A percentile compares a stretch with the other conserved stretches of the same genome.
Conservation (phyloP, 2,888 invertebrate species). For the Napeogenes inachia region DNA sequence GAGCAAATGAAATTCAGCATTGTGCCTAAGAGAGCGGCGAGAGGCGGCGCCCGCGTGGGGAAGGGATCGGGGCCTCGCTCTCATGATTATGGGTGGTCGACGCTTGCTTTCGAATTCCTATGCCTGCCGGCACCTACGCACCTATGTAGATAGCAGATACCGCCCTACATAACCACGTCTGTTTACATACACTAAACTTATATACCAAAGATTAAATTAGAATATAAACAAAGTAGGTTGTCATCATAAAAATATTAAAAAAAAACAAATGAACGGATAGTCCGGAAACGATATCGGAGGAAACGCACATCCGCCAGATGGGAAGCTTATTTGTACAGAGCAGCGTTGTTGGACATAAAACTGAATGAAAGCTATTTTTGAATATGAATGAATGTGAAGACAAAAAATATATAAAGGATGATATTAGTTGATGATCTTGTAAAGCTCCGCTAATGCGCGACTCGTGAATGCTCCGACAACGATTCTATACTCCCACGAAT, state of each 20-base stretch:
- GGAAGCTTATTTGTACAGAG: constrained; percentile 44
- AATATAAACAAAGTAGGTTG: constrained; percentile 52
- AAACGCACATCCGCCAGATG: constrained; percentile 76
- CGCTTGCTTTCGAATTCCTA: constrained; percentile 76
- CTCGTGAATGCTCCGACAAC: too few relatives aligned
- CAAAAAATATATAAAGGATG: constrained; percentile 9
- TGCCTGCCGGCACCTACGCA: constrained; percentile 73
- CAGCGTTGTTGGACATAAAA: constrained; percentile 27
- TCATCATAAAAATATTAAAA: constrained; percentile 54
- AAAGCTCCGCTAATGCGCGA: constrained; percentile 29
- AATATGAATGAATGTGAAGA: constrained; percentile 26
- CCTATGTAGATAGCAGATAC: constrained; percentile 36
- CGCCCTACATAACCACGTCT: constrained; percentile 10
- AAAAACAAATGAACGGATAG: constrained; percentile 65
- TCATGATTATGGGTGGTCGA: constrained; percentile 76
- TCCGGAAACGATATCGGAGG: constrained; percentile 70
- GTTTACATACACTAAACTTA: constrained; percentile 11
- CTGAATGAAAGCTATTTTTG: constrained; percentile 33
- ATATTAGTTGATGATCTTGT: constrained; percentile 6
- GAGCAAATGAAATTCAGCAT: constrained; percentile 74
- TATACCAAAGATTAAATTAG: constrained; percentile 23
- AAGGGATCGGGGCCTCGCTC: constrained; percentile 71
- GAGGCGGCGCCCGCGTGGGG: constrained; percentile 72
- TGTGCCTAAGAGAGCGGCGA: constrained; percentile 67
- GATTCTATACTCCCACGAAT: constrained; percentile 40